Evolutionary conservation across 2,113 vertebrate genomes (phyloP), one percentile per base, ranked within the genome.

Genomic region (Procapra przewalskii): DNA sequence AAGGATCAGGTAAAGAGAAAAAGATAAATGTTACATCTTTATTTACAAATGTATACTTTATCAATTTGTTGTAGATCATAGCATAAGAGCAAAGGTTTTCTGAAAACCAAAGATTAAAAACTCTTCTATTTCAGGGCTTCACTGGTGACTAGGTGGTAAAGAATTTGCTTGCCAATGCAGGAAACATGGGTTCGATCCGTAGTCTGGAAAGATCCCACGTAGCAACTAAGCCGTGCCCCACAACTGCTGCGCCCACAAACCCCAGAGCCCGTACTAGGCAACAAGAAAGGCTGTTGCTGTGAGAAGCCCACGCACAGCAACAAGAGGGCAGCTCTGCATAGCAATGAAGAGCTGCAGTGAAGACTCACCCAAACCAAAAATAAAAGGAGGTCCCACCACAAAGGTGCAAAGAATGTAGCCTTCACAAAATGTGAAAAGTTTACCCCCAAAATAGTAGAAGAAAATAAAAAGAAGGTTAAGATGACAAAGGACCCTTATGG

Each of bases 291-390:
- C 36, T 25, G 36, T 3, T 43, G 21, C 71, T 14, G 25, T 77
- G 36, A 43, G 36, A 77, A 25, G 12, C 36, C 71, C 0, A 0
- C 5, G 1, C 36, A 43, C 36, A 27, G 71, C 36, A 43, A 3
- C 71, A 43, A 77, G n/a, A 40, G 67, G 5, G 5, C 36, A 71
- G 71, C 36, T 43, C 23, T 27, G 5, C 13, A 1, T 7, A 43
- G 36, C 71, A 77, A 27, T 0, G 0, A 43, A 71, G n/a, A 40
- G 67, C 10, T 40, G 67, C n/a, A 12, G 3, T 6, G 10, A 71
- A 77, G 36, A 77, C 71, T 6, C 71, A 14, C 11, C 36, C 12
- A 14, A 27, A 40, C 36, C 71, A 77, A 75, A 25, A 27, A 25
- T 14, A 27, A 77, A 77, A 77, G 71, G 71, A 77, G 71, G 3